Base-by-base conservation (phyloP, 2,797 vertebrate species). In the Buphagus erythrorhynchus region DNA sequence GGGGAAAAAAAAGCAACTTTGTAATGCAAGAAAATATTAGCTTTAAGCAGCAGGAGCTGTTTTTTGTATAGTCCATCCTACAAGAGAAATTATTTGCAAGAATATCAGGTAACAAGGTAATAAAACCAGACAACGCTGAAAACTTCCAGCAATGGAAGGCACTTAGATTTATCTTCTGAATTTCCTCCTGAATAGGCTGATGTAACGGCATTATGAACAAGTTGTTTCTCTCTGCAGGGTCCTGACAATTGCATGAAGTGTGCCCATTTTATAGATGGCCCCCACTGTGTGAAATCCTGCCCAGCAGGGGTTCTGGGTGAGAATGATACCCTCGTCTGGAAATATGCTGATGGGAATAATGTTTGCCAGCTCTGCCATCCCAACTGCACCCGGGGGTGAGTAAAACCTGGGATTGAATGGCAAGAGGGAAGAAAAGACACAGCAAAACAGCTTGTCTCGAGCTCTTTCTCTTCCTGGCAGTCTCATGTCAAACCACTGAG, bases 381-480 rank as follows among this genome's bases (percentile, higher is more conserved):
- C 25, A 99, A 99, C 97, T 99, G 99, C 90, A 98, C 98, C 16
- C 97, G 98, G 3, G 99, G 99, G 99, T 99, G 88, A 98, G 98
- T 97, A 43, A 72, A 52, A 46, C 10, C 13, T 20, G 4, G 2
- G 11, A 4, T 2, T 48, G 31, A 73, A 52, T 24, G 59, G n/a
- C 9, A 16, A 8, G 4, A 7, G 45, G 15, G 14, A 8, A 31
- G 7, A 7, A 15, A 24, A 40, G 3, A 71, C 54, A 62, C 0
- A 45, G 36, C 42, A 13, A 17, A 80, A 52, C 18, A 59, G 33
- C 28, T 85, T 5, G 0, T 49, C 45, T 35, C 0, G 0, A 79
- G 19, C n/a, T 75, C 31, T 51, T 65, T 62, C 18, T 49, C 21
- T 80, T 77, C 49, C 43, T 65, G 16, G 35, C 0, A 0, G 10